phyloP scores from a whole-genome alignment of 2,113 vertebrate species.

The Picathartes gymnocephalus region DNA sequence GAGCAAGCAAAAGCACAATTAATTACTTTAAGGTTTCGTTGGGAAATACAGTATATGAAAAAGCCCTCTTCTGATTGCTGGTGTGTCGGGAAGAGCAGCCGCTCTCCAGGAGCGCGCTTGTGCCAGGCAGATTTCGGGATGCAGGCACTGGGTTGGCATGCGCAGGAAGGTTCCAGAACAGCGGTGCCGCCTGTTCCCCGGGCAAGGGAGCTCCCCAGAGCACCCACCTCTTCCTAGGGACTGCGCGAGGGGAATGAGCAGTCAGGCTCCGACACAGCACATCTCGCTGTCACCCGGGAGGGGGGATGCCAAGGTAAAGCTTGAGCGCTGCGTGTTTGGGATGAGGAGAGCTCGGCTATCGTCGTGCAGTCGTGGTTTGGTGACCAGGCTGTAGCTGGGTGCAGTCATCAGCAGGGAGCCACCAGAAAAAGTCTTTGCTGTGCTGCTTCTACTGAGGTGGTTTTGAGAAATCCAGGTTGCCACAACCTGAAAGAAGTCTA shows the following conservation, averaged over 20 bases:
- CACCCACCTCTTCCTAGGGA: background rate
- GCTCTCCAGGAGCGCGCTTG: background rate
- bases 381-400: background rate
- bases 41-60: background rate
- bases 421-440: background rate
- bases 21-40: background rate
- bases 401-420: background rate
- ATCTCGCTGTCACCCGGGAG: background rate
- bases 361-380: background rate
- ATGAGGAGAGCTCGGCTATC: background rate
- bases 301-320: background rate
- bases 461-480: background rate
- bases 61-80: background rate
- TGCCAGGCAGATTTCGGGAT: background rate
- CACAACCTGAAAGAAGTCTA: background rate
- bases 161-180: conserved; percentile 67
- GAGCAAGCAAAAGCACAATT: background rate
- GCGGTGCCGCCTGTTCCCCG: background rate
- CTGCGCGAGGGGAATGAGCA: background rate
- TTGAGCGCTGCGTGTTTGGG: fast-evolving
- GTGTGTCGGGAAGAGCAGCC: background rate
- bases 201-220: background rate
- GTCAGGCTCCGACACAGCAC: background rate
- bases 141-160: background rate
- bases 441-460: background rate